A percentile compares a stretch with the other conserved stretches of the same genome.
Conservation (phyloP, 2,113 vertebrate genomes). For the Paratilapia polleni region DNA sequence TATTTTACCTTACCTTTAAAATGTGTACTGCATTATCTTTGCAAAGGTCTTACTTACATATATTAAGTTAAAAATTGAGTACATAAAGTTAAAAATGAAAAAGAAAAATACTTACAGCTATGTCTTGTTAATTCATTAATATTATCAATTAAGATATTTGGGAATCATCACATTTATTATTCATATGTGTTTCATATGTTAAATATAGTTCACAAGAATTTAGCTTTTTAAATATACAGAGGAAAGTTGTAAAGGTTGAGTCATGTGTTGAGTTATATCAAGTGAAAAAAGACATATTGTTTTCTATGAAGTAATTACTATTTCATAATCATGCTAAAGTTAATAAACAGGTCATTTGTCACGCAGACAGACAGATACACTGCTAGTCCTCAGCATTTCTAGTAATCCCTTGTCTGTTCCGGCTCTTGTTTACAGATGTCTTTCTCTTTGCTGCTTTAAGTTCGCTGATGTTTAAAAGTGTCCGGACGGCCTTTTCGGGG, state of each 20-base stretch:
- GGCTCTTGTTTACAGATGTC: constrained; percentile 74
- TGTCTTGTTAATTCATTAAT: not conserved
- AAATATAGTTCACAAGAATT: not conserved
- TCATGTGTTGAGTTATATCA: not conserved
- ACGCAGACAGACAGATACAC: not conserved
- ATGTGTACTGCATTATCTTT: not conserved
- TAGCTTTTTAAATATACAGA: not conserved
- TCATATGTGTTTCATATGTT: not conserved
- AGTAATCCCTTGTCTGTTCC: constrained; percentile 62
- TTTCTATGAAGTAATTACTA: not conserved
- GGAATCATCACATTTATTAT: not conserved
- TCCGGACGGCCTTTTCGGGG: constrained; percentile 69
- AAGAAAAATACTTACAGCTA: not conserved
- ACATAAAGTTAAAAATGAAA: too few species aligned
- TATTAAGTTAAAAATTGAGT: too few species aligned
- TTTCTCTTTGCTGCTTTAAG: constrained; percentile 58
- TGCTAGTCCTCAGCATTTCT: constrained; percentile 46
- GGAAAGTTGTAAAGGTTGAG: not conserved
- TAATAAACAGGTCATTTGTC: constrained; percentile 51
- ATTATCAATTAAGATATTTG: not conserved
- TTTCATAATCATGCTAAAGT: not conserved
- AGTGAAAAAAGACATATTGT: not conserved
- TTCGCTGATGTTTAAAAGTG: constrained; percentile 70
- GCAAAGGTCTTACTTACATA: not conserved
- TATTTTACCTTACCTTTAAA: not conserved